Conservation (phyloP, 1,140 invertebrate species). For the Archivesica marissinica region DNA sequence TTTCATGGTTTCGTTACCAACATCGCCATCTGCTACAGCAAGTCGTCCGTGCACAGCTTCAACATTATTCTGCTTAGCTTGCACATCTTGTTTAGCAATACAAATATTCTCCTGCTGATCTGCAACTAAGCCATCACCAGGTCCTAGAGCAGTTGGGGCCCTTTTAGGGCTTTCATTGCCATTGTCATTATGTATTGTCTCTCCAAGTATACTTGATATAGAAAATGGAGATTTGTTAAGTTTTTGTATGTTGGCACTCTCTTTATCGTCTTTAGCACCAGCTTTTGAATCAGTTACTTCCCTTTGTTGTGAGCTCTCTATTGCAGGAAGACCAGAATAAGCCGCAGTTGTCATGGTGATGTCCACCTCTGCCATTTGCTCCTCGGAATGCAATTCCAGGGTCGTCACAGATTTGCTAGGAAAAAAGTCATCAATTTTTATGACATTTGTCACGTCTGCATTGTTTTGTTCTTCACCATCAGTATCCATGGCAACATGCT, state of each 20-base stretch:
- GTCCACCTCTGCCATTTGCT: slow-evolving; percentile 20
- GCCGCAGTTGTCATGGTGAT: slow-evolving; percentile 23
- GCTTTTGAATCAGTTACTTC: not conserved
- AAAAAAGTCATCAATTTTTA: not conserved
- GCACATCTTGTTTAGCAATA: not conserved
- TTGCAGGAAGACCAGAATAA: not conserved
- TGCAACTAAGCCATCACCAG: not conserved
- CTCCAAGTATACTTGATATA: slow-evolving; percentile 26
- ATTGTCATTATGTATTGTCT: not conserved
- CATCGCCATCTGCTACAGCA: not conserved
- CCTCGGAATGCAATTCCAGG: slow-evolving; percentile 49
- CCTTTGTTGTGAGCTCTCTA: slow-evolving; percentile 15
- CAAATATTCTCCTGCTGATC: slow-evolving; percentile 7
- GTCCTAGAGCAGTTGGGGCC: not conserved
- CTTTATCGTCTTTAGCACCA: not conserved
- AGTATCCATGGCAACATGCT: slow-evolving; percentile 51
- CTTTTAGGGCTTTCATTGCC: not conserved
- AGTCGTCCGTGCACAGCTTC: not conserved
- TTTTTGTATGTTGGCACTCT: slow-evolving; percentile 23
- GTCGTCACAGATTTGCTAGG: slow-evolving; percentile 35
- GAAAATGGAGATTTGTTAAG: slow-evolving; percentile 4
- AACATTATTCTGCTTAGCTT: not conserved
- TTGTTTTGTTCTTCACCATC: slow-evolving; percentile 4
- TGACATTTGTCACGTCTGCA: not conserved
- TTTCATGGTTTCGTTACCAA: not conserved